Evolutionary conservation across 2,113 vertebrate species (phyloP).

Genomic region (Gopherus flavomarginatus): DNA sequence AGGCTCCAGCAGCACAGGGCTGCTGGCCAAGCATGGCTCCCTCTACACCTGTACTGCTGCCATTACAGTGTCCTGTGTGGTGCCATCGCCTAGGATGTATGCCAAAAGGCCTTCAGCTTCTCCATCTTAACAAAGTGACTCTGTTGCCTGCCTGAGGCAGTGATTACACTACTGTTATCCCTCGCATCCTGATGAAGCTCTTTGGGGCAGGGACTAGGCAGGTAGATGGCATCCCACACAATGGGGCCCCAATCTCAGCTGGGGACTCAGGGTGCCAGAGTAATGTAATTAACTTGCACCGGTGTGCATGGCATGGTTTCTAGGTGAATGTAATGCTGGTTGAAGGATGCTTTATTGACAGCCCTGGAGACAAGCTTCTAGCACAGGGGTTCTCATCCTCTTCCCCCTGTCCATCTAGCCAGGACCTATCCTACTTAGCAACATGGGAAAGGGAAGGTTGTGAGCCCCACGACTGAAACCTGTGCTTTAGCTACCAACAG

Average conservation of each 20-base stretch:
- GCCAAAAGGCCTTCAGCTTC: not conserved
- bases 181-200: not conserved
- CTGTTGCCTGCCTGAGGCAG: not conserved
- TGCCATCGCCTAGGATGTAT: not conserved
- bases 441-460: not conserved
- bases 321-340: not conserved
- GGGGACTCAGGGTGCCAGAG: too few relatives aligned
- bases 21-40: too few relatives aligned
- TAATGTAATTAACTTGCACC: not conserved
- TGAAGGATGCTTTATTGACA: not conserved
- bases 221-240: not conserved
- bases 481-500: not conserved
- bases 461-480: not conserved
- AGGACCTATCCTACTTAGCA: not conserved
- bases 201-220: not conserved
- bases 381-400: not conserved
- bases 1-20: not conserved
- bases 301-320: not conserved
- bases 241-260: too few relatives aligned
- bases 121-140: not conserved
- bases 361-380: not conserved
- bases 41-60: not conserved
- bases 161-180: not conserved
- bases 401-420: not conserved
- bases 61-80: accelerated